Evolutionary conservation across 1,140 invertebrate genomes (phyloP).

Genomic region (Holcopasites calliopsidis): DNA sequence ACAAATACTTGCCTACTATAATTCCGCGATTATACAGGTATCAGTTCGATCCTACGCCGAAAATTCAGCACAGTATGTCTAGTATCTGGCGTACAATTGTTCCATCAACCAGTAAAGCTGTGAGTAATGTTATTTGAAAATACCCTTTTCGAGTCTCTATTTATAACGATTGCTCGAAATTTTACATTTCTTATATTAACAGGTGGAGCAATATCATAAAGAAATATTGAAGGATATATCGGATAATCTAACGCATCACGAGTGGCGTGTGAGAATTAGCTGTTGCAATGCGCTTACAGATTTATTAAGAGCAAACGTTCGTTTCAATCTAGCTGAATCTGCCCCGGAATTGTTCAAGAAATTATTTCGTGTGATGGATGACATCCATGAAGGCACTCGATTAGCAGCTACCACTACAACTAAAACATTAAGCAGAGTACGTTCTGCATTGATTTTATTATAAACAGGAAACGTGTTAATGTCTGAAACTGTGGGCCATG

Average conservation of each 20-base stretch:
- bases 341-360: conserved; percentile 87
- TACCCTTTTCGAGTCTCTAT: neutral
- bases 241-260: conserved; percentile 88
- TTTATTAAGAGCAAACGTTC: conserved; percentile 83
- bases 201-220: conserved; percentile 93
- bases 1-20: conserved; percentile 90
- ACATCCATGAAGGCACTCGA: conserved; percentile 94
- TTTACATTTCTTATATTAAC: conserved; percentile 20
- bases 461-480: too few species aligned
- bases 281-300: conserved; percentile 93
- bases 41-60: conserved; percentile 94
- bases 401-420: conserved; percentile 88
- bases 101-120: conserved; percentile 90
- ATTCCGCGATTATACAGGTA: conserved; percentile 94
- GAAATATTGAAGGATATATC: conserved; percentile 92
- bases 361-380: conserved; percentile 94
- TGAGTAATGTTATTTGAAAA: conserved; percentile 75
- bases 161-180: conserved; percentile 55
- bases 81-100: conserved; percentile 95
- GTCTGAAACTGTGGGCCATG: too few species aligned
- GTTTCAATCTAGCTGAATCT: conserved; percentile 70
- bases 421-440: conserved; percentile 89
- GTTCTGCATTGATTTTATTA: conserved; percentile 20
- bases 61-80: conserved; percentile 94
- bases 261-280: conserved; percentile 94